Percentiles rank a stretch among this genome's conserved stretches.
Conservation (phyloP, 2,113 vertebrate species). For the Ceyx margarethae region DNA sequence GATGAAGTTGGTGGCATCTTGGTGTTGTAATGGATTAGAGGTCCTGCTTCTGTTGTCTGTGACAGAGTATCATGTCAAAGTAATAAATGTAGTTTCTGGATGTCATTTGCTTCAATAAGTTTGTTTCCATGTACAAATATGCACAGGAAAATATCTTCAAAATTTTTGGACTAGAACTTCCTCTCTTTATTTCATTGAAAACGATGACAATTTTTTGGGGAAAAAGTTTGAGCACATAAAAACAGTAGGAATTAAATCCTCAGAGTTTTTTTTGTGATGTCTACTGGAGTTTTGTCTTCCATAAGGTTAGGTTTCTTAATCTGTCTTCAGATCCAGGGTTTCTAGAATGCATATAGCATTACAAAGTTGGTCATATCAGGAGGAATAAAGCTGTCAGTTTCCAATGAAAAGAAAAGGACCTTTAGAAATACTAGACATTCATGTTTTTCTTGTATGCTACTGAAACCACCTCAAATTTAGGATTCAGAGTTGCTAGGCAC, state of each 20-base stretch:
- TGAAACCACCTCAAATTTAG: not conserved
- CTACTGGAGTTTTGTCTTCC: not conserved
- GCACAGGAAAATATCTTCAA: not conserved
- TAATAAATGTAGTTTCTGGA: not conserved
- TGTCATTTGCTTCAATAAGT: not conserved
- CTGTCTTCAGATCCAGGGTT: not conserved
- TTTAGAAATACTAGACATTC: not conserved
- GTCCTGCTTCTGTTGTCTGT: not conserved
- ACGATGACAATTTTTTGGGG: not conserved
- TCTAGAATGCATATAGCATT: not conserved
- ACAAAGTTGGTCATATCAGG: not conserved
- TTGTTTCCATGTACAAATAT: not conserved
- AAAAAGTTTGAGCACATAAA: not conserved
- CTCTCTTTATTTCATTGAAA: not conserved
- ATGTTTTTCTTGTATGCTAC: not conserved
- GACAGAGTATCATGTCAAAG: not conserved
- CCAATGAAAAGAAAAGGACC: not conserved
- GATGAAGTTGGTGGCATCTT: not conserved
- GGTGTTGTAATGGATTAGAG: not conserved
- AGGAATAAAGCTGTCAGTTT: not conserved
- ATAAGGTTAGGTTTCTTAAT: not conserved
- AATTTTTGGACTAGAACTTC: not conserved
- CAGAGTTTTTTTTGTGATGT: not conserved
- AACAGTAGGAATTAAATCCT: not conserved
- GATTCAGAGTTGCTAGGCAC: not conserved